Base-by-base conservation (phyloP, 2,113 vertebrate genomes). In the Catagonus wagneri region DNA sequence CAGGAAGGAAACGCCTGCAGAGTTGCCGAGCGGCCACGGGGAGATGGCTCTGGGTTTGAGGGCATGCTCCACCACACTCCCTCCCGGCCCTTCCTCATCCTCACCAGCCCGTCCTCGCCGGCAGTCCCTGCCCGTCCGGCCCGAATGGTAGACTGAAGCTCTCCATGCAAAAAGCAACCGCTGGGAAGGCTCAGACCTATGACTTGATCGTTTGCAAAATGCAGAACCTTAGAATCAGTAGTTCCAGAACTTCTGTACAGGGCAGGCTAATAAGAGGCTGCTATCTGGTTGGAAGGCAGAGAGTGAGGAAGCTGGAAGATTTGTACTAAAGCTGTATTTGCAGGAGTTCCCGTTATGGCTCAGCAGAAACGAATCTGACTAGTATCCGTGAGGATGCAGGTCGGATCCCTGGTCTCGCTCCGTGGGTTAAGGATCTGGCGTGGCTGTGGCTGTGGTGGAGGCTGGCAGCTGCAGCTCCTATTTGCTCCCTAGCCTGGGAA, bases 181-280 rank as follows among this genome's bases (percentile, higher is more conserved):
- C 52, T 2, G 52, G 34, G 65, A 84, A 89, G 61, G 10, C 50
- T 84, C 68, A 20, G 75, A 20, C 56, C 80, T 36, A 8, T 65
- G 94, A 15, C 68, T 85, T 81, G n/a, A 39, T 58, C 52, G 63
- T 96, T 74, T 58, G 22, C 3, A 16, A 92, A 58, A 58, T 10
- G 27, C 0, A 60, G 61, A 34, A 23, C 13, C 50, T 71, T 19
- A 50, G 44, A 16, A 10, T 79, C 22, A 68, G 65, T 58, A 39
- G 60, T 63, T 93, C 36, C 39, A 80, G 23, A 89, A 74, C 75
- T 44, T 75, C 78, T 91, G 34, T 16, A 39, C 1, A 54, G 56
- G 14, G 72, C 68, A 97, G 58, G 32, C 44, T 84, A 94, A 61
- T 84, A 94, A 61, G 61, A 88, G 60, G 27, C 25, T n/a, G 44